Percentiles rank a stretch among this genome's conserved stretches.
These are phyloP conservation scores for Leptinotarsa undecemlineata DNA, from an alignment of 1,140 invertebrate genomes.

Conservation along the genomic window DNA sequence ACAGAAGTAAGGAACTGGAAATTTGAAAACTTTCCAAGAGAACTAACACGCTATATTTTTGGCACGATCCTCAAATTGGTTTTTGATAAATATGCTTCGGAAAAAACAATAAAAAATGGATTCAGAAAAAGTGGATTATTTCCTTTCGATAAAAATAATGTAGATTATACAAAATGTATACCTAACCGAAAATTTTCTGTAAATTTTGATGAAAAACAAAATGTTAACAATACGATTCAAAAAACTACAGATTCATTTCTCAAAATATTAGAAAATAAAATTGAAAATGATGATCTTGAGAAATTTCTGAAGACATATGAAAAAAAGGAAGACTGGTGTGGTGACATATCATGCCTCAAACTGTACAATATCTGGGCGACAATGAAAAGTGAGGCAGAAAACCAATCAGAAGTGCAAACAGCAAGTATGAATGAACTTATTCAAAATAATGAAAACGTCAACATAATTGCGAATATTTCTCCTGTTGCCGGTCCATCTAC, in stretches of 20 bases:
- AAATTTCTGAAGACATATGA: constrained; percentile 20
- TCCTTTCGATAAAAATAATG: constrained; percentile 49
- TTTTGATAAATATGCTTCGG: constrained; percentile 29
- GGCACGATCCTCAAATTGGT: constrained; percentile 26
- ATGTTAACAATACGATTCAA: background rate
- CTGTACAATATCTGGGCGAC: constrained; percentile 28
- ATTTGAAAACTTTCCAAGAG: constrained; percentile 33
- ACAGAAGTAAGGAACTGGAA: constrained; percentile 29
- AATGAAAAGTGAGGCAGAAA: constrained; percentile 24
- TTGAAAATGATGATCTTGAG: constrained; percentile 20
- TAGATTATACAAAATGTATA: constrained; percentile 48
- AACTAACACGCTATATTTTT: constrained; percentile 31
- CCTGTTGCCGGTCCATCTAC: constrained; percentile 1
- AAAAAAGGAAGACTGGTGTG: constrained; percentile 13
- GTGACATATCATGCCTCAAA: constrained; percentile 15
- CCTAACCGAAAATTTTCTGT: constrained; percentile 21
- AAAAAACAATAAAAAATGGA: constrained; percentile 46
- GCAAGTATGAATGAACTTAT: background rate
- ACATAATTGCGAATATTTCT: background rate
- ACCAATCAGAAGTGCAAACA: constrained; percentile 7
- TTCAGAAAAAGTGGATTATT: constrained; percentile 52
- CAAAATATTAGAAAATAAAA: constrained; percentile 12
- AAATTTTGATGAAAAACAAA: too few species aligned
- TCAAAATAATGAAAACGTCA: background rate
- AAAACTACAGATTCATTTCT: background rate